phyloP scores from a whole-genome alignment of 2,888 invertebrate species.

The Cremastobaeus sp. region DNA sequence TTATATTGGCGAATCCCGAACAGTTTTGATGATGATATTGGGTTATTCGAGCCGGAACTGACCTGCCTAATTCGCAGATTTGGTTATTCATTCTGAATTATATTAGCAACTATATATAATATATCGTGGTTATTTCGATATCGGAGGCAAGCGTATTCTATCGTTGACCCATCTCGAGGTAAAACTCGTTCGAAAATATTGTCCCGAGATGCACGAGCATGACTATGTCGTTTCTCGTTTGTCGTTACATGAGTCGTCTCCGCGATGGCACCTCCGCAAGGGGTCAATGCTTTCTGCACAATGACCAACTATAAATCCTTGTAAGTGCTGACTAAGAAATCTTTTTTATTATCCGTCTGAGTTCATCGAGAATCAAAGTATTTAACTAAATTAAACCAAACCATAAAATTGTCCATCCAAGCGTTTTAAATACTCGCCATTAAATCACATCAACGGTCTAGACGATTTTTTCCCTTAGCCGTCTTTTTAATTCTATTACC shows the following conservation, averaged over 20 bases:
- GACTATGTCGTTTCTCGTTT: conserved; percentile 46
- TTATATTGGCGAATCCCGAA: no score
- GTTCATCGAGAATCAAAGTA: conserved; percentile 47
- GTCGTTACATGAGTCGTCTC: conserved; percentile 50
- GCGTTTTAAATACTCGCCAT: conserved; percentile 38
- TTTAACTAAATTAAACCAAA: conserved; percentile 48
- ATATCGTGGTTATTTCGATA: no score
- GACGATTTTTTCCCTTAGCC: conserved; percentile 16
- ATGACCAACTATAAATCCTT: conserved; percentile 40
- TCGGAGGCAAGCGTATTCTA: conserved; percentile 18
- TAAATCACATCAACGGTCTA: conserved; percentile 35
- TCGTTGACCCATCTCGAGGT: conserved; percentile 29
- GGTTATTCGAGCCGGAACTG: no score
- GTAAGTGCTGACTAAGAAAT: conserved; percentile 51
- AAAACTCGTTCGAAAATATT: conserved; percentile 32
- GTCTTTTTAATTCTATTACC: neutral
- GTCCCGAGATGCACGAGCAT: conserved; percentile 32
- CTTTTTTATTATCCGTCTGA: conserved; percentile 40
- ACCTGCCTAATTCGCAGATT: conserved; percentile 39
- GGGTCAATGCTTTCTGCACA: conserved; percentile 56
- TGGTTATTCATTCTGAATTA: conserved; percentile 39
- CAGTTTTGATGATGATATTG: no score
- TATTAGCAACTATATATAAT: no score
- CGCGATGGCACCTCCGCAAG: conserved; percentile 29
- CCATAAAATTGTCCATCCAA: conserved; percentile 44